Base-by-base conservation (phyloP, 2,888 invertebrate species). In the Drosophila vallismaia region DNA sequence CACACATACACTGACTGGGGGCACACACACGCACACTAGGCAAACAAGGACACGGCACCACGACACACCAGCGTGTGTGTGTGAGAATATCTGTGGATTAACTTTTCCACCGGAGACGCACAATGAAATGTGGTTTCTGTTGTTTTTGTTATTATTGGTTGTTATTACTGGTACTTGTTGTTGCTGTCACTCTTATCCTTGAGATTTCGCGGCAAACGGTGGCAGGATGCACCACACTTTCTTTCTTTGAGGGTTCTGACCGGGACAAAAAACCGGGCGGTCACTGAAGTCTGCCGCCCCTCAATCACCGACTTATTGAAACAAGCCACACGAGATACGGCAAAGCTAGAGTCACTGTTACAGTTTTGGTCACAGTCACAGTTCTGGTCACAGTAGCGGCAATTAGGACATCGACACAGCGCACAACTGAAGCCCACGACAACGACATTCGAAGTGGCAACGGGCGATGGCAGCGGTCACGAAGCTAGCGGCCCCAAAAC, bases 381-480 rank as follows among this genome's bases (percentile, higher is more conserved):
- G 63, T 69, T 45, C 9, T 12, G 12, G 26, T 31, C 48, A 29
- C 19, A 46, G 40, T 14, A 29, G 42, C 31, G 55, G 36, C 42
- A 55, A 9, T n/a, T 28, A 33, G 36, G 28, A 42, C 19, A 62
- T 40, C 48, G 58, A 57, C 58, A 40, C 44, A 45, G 40, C 71
- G 58, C 81, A 83, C 83, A 81, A 87, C 88, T 82, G 89, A 75
- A 85, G 87, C 88, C 89, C 83, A 85, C 85, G 88, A 82, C 86
- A 83, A 87, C 85, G 89, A 86, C 89, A 84, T 85, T 85, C 85
- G 80, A 83, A 90, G 89, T 90, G 90, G 76, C 89, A 75, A 83
- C 79, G 50, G 72, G 72, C 77, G 53, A 77, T 77, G 79, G 77
- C 77, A 71, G 57, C 70, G 69, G 76, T 70, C 74, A 74, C 71